Evolutionary conservation across 2,797 vertebrate species (phyloP).

Genomic region (Peromyscus eremicus): DNA sequence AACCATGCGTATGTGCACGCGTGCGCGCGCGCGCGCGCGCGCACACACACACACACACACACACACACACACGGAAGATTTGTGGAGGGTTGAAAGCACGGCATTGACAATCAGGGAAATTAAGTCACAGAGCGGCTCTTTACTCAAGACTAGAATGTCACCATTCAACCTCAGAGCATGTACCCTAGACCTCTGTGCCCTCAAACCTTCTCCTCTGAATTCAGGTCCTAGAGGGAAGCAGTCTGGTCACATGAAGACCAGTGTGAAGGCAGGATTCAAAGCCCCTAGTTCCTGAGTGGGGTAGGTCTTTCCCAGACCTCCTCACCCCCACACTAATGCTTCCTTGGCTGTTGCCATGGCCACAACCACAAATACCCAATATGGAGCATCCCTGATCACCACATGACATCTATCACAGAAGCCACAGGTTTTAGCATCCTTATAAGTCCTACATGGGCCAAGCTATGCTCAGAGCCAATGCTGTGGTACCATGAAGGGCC

Average conservation of each 20-base stretch:
- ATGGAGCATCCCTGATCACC: not conserved
- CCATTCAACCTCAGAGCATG: not conserved
- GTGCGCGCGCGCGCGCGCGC: too few species aligned
- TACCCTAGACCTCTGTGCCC: not conserved
- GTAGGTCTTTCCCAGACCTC: not conserved
- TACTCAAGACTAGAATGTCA: not conserved
- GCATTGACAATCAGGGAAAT: not conserved
- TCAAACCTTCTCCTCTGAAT: not conserved
- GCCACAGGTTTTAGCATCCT: not conserved
- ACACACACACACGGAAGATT: not conserved
- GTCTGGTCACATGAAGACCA: not conserved
- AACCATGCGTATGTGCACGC: not conserved
- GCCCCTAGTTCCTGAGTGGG: not conserved
- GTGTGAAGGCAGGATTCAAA: not conserved
- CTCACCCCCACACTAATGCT: fast-evolving
- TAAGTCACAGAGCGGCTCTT: not conserved
- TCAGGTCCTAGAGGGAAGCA: not conserved
- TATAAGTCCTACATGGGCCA: not conserved
- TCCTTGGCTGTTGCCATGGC: not conserved
- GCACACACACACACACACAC: not conserved
- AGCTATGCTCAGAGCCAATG: constrained; percentile 19
- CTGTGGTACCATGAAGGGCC: constrained; percentile 33
- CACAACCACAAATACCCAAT: not conserved
- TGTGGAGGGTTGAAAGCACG: not conserved
- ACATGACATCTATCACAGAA: not conserved